Evolutionary conservation across 2,888 invertebrate species (phyloP), one percentile per base, ranked within the genome.

Genomic region (Griposia aprilina): DNA sequence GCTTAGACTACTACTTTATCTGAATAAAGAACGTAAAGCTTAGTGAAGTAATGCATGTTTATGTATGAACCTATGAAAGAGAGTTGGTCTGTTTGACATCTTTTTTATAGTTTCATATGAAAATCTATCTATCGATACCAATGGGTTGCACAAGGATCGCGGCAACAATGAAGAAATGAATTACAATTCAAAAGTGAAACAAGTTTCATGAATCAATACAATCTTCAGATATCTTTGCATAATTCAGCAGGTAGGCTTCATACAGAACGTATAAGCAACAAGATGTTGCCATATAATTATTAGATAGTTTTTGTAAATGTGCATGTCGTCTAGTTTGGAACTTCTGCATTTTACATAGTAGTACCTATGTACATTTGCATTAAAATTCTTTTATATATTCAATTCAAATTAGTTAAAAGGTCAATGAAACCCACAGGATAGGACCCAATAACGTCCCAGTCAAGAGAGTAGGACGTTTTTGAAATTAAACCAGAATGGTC

Each of bases 361-460:
- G 15, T 20, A 1, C 8, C 2, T 52, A 13, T 15, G 26, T 4
- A 45, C 10, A 45, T 45, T 15, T 52, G 8, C 55, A n/a, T 81
- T 41, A 50, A n/a, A 45, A 41, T 66, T 45, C 0, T 68, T 62
- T 67, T 69, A 50, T 66, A 72, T 59, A 75, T 83, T 83, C 74
- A 83, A 86, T 86, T 86, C 69, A 75, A 78, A 84, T 86, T 50
- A 86, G 74, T 17, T 23, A 2, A 20, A 15, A 69, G 78, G 57
- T 72, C 72, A 86, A 59, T 84, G 87, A 73, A 60, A 78, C 72
- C 30, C 0, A 65, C 45, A 45, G 50, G 4, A 26, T 11, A 59
- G 59, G 60, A 41, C n/a, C 60, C 80, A 70, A 55, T 83, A n/a
- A 36, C 55, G 60, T 41, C 13, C 41, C 55, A 15, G 26, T 66